phyloP scores from a whole-genome alignment of 2,888 invertebrate species.

The Hemithea aestivaria region DNA sequence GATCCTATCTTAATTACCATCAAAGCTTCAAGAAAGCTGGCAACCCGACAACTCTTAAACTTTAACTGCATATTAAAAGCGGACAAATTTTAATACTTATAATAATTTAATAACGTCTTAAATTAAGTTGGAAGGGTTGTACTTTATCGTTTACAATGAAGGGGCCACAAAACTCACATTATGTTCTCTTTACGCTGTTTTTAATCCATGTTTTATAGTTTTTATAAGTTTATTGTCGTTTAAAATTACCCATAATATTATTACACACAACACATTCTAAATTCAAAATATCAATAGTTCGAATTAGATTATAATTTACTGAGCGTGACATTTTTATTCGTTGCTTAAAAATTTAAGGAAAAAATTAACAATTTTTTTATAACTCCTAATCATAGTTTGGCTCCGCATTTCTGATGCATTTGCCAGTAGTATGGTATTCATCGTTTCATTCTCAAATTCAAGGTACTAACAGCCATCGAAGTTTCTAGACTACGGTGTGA shows the following conservation, averaged over 20 bases:
- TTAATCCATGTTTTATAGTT: slow-evolving; percentile 14
- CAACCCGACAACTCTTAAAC: slow-evolving; percentile 22
- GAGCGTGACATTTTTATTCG: too few species aligned
- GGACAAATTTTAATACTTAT: slow-evolving; percentile 39
- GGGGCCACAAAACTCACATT: slow-evolving; percentile 19
- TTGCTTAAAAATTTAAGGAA: too few species aligned
- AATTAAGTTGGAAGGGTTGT: slow-evolving; percentile 38
- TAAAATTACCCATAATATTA: too few species aligned
- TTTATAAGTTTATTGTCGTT: too few species aligned
- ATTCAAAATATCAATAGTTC: too few species aligned
- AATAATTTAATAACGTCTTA: slow-evolving; percentile 38
- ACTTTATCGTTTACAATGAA: slow-evolving; percentile 25
- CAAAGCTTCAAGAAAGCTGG: slow-evolving; percentile 15
- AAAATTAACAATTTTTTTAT: too few species aligned
- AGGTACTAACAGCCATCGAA: slow-evolving; percentile 38
- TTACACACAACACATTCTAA: too few species aligned
- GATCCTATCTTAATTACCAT: slow-evolving; percentile 9
- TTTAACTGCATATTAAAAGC: slow-evolving; percentile 43
- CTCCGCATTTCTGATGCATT: too few species aligned
- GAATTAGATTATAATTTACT: too few species aligned
- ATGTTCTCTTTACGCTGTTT: slow-evolving; percentile 17
- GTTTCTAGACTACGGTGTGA: slow-evolving; percentile 35
- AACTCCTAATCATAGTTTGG: too few species aligned
- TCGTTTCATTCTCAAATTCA: slow-evolving; percentile 14
- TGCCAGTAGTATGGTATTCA: too few species aligned